These are phyloP conservation scores for Horisme vitalbata DNA, from an alignment of 2,888 invertebrate genomes.

Conservation along the genomic window DNA sequence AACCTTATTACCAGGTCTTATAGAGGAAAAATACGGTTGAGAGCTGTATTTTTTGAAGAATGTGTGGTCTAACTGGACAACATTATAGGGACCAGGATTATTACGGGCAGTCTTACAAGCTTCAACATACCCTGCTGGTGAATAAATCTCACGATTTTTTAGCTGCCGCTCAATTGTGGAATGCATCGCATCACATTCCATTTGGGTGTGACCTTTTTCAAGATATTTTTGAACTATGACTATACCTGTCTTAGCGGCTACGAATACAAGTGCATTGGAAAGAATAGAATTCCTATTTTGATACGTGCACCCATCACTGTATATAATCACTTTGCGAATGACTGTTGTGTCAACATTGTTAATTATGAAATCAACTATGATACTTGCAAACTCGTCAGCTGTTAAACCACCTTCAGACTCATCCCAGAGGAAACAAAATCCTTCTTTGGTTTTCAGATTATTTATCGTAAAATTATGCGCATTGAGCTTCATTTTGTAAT, in stretches of 20 bases:
- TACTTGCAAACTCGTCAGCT: slow-evolving; percentile 18
- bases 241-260: slow-evolving; percentile 18
- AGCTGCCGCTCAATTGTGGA: slow-evolving; percentile 42
- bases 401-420: slow-evolving; percentile 20
- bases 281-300: slow-evolving; percentile 16
- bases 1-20: slow-evolving; percentile 2
- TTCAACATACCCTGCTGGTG: slow-evolving; percentile 26
- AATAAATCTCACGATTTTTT: slow-evolving; percentile 33
- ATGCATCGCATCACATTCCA: slow-evolving; percentile 48
- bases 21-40: slow-evolving; percentile 3
- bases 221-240: slow-evolving; percentile 29
- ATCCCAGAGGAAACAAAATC: slow-evolving; percentile 21
- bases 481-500: slow-evolving; percentile 15
- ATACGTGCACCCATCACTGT: slow-evolving; percentile 23
- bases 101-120: slow-evolving; percentile 26
- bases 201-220: slow-evolving; percentile 27
- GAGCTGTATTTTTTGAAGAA: slow-evolving; percentile 19
- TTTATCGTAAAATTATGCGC: slow-evolving; percentile 38
- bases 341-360: slow-evolving; percentile 14
- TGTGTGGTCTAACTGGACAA: slow-evolving; percentile 19
- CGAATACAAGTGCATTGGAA: slow-evolving; percentile 19
- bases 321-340: slow-evolving; percentile 22
- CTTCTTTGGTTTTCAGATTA: slow-evolving; percentile 17
- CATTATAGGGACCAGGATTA: slow-evolving; percentile 23
- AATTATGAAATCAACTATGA: slow-evolving; percentile 29